Evolutionary conservation across 53 echinoderm and acorn worm genomes (phyloP), one percentile per base, ranked within the genome.

Genomic region (Stichopus horrens): DNA sequence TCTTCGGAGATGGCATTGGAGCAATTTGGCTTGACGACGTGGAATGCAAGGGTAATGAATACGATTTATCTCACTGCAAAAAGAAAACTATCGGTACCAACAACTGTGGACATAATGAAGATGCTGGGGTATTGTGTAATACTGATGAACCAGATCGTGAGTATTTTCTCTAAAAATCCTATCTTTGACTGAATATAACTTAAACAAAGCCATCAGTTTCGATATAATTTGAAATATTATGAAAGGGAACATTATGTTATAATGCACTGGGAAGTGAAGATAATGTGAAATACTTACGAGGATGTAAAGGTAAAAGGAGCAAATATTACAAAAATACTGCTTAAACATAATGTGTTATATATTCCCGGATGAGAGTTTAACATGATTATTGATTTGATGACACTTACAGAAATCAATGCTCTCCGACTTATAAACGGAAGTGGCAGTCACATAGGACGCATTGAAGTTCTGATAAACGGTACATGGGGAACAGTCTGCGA

Each of bases 401-500:
- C 14, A 71, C 18, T 63, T 13, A 63, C 16, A 63, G 63, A 63
- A 63, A 63, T 63, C 10, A 63, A 63, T 7, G 16, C 11, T 63
- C 10, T 63, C 10, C 63, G 63, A 63, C 63, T 63, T 16, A 16
- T 63, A 5, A 63, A 63, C 16, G 63, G 63, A 10, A 63, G 63
- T 5, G 63, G 8, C 16, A 16, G 11, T 7, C 10, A 63, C 63
- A 13, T 16, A 13, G 91, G 91, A 6, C 86, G 91, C 5, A 79
- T 90, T 4, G 91, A 90, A 79, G 22, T 90, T 53, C 60, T 77
- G 4, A 9, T 76, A 63, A 88, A 87, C 76, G 87, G 87, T 14
- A 59, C 18, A 9, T 90, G 91, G 91, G 91, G 91, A 23, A 90
- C 91, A 54, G 73, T 90, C 16, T 90, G 91, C 63, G 91, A 86